Conservation (phyloP, 1,140 invertebrate genomes). For the Dolichoris vasculosae region DNA sequence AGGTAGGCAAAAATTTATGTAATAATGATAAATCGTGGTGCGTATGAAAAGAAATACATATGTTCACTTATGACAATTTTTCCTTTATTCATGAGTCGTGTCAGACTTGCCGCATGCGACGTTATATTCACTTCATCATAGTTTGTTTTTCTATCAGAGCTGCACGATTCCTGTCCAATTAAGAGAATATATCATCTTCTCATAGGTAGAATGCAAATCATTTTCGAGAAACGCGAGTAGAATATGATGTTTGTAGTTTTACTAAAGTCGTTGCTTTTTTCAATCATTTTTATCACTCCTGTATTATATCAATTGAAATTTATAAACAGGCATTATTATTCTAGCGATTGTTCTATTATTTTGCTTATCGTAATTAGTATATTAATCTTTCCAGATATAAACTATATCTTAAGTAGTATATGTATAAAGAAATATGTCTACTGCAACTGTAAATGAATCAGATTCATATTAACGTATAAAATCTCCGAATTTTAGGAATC, state of each 20-base stretch:
- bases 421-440: no score
- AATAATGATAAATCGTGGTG: not conserved
- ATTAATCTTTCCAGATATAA: no score
- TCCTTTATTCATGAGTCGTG: not conserved
- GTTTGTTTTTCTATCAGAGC: constrained; percentile 25
- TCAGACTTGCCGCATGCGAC: not conserved
- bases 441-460: no score
- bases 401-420: no score
- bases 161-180: constrained; percentile 56
- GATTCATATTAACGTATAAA: no score
- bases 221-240: no score
- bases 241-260: not conserved
- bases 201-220: not conserved
- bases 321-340: not conserved
- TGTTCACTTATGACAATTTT: not conserved
- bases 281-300: not conserved
- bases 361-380: no score
- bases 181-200: constrained; percentile 59
- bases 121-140: constrained; percentile 4
- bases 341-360: not conserved
- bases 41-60: not conserved
- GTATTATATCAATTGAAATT: not conserved
- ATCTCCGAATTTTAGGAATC: no score
- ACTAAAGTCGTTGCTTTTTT: not conserved
- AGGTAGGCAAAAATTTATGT: not conserved